Percentiles rank a stretch among this genome's conserved stretches.
Evolutionary conservation across 53 echinoderm and acorn worm genomes (phyloP).

Genomic region (Glandiceps talaboti): DNA sequence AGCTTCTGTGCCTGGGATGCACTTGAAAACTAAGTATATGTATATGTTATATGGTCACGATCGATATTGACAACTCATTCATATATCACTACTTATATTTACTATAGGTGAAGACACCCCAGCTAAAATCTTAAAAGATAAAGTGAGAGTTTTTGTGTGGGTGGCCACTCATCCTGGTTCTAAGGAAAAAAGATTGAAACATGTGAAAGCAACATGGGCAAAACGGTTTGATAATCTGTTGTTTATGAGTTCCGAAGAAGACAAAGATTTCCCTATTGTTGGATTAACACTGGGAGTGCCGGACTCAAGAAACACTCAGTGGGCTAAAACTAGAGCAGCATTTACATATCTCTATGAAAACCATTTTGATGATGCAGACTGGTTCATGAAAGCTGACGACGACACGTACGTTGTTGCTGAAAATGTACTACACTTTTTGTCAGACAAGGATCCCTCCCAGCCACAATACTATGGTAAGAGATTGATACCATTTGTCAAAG

Average conservation of each 20-base stretch:
- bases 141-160: constrained; percentile 65
- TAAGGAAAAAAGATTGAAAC: constrained; percentile 42
- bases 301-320: constrained; percentile 59
- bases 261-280: constrained; percentile 38
- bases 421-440: constrained; percentile 68
- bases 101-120: constrained; percentile 68
- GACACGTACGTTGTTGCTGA: constrained; percentile 73
- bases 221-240: constrained; percentile 75
- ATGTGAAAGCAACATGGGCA: constrained; percentile 74
- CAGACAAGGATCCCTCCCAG: constrained; percentile 31
- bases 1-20: no score
- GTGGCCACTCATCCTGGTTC: constrained; percentile 62
- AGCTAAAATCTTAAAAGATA: constrained; percentile 28
- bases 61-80: no score
- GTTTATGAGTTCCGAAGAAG: constrained; percentile 59
- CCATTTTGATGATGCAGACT: constrained; percentile 63
- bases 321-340: constrained; percentile 73
- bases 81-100: no score
- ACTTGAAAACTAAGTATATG: no score
- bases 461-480: constrained; percentile 70
- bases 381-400: constrained; percentile 93
- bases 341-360: constrained; percentile 68
- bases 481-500: constrained; percentile 74
- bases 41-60: no score
- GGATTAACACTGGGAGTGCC: constrained; percentile 27